Evolutionary conservation across 2,888 invertebrate genomes (phyloP).

Genomic region (Sphaerophoria rueppellii): DNA sequence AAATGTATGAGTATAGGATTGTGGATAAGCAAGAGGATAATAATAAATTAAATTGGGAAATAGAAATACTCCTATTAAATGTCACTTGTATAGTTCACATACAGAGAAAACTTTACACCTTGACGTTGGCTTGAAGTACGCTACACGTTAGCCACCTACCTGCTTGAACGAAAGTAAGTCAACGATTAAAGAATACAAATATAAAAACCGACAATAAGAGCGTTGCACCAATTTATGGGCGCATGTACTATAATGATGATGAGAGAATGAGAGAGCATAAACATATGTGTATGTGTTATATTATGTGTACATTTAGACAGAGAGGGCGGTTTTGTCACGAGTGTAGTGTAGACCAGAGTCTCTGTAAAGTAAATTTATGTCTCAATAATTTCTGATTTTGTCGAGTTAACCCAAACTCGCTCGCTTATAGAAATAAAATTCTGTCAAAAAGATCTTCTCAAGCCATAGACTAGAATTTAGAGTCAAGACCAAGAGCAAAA

Average conservation of each 20-base stretch:
- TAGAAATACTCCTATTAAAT: conserved; percentile 23
- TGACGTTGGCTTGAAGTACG: background rate
- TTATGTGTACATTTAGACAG: background rate
- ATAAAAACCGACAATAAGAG: conserved; percentile 14
- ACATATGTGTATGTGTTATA: background rate
- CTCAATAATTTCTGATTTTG: conserved; percentile 55
- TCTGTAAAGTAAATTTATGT: conserved; percentile 21
- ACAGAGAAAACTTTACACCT: background rate
- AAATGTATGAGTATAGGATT: conserved; percentile 38
- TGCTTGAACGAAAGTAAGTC: background rate
- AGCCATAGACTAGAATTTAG: too few relatives aligned
- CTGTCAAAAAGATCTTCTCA: conserved; percentile 43
- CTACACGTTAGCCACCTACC: conserved; percentile 9
- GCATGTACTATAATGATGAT: conserved; percentile 7
- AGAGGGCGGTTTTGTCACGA: background rate
- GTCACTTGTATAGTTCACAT: background rate
- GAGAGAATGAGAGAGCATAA: conserved; percentile 1
- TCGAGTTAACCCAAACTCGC: conserved; percentile 35
- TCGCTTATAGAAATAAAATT: conserved; percentile 64
- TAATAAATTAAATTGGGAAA: conserved; percentile 55
- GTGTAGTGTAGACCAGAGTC: background rate
- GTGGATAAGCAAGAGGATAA: conserved; percentile 41
- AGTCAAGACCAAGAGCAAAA: background rate
- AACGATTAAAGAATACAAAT: conserved; percentile 16
- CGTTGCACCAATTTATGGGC: conserved; percentile 22